Evolutionary conservation across 1,140 invertebrate genomes (phyloP).

Genomic region (Diorhabda sublineata): DNA sequence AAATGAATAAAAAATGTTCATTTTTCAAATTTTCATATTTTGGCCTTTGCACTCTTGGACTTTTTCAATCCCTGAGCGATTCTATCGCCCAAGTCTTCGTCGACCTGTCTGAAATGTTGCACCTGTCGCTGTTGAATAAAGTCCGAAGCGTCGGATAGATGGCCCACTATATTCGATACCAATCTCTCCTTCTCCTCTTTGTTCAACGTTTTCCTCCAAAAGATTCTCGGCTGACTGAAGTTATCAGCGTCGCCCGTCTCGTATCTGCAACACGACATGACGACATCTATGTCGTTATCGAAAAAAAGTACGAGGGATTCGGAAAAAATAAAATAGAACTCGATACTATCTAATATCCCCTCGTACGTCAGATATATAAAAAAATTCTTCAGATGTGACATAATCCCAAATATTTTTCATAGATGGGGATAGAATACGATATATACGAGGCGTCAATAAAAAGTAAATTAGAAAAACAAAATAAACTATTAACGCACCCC

Average conservation of each 20-base stretch:
- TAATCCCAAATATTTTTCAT: no score
- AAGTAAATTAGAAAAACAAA: no score
- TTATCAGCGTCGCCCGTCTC: constrained; percentile 87
- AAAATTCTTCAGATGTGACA: no score
- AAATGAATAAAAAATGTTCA: not conserved
- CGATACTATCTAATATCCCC: no score
- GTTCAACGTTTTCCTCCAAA: constrained; percentile 79
- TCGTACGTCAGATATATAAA: no score
- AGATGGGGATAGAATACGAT: no score
- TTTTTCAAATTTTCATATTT: constrained; percentile 32
- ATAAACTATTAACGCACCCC: no score
- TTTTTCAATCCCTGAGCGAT: constrained; percentile 57
- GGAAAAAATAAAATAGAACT: no score
- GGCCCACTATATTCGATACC: constrained; percentile 75
- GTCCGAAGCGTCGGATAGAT: constrained; percentile 70
- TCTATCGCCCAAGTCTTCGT: constrained; percentile 62
- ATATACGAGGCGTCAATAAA: no score
- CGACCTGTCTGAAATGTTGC: constrained; percentile 69
- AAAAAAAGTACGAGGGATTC: no score
- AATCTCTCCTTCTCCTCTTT: constrained; percentile 67
- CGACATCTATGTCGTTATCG: no score
- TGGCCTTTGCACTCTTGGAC: constrained; percentile 33
- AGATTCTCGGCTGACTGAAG: constrained; percentile 74
- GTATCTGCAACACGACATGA: constrained; percentile 46
- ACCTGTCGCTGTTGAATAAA: constrained; percentile 84